Conservation (phyloP, 2,888 invertebrate genomes). For the Caenorhabditis afra region DNA sequence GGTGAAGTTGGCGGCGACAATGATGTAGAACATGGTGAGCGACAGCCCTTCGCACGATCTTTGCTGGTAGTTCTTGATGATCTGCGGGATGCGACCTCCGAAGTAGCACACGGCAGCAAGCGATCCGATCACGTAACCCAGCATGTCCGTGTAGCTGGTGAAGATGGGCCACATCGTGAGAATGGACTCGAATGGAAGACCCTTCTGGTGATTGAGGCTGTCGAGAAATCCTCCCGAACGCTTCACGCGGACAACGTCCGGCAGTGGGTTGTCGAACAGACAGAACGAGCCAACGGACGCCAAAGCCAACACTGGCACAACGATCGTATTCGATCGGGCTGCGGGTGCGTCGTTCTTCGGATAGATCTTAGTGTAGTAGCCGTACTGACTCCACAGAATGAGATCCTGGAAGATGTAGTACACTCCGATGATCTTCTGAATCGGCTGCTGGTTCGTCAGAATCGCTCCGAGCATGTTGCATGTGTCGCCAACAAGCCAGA, state of each 20-base stretch:
- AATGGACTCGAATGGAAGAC: conserved; percentile 48
- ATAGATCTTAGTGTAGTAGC: conserved; percentile 74
- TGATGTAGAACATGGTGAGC: conserved; percentile 79
- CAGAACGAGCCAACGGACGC: conserved; percentile 64
- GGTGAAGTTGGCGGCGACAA: conserved; percentile 79
- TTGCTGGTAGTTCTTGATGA: conserved; percentile 77
- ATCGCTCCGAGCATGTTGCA: conserved; percentile 81
- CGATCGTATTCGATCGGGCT: conserved; percentile 62
- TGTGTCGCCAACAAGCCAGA: conserved; percentile 81
- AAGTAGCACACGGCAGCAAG: conserved; percentile 80
- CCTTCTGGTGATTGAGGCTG: conserved; percentile 28
- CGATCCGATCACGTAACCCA: conserved; percentile 80
- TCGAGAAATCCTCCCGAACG: conserved; percentile 30
- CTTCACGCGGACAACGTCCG: conserved; percentile 18
- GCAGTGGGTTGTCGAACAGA: conserved; percentile 16
- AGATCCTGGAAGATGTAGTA: conserved; percentile 79
- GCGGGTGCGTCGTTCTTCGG: conserved; percentile 8
- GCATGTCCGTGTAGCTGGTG: conserved; percentile 75
- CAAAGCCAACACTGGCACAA: conserved; percentile 71
- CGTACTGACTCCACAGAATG: conserved; percentile 75
- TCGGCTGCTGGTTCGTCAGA: conserved; percentile 80
- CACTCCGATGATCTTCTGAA: conserved; percentile 80
- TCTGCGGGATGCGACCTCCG: conserved; percentile 79
- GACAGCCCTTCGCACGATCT: conserved; percentile 80
- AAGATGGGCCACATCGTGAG: conserved; percentile 75